Conservation (phyloP, 1,140 invertebrate genomes). For the Heterodera carotae region DNA sequence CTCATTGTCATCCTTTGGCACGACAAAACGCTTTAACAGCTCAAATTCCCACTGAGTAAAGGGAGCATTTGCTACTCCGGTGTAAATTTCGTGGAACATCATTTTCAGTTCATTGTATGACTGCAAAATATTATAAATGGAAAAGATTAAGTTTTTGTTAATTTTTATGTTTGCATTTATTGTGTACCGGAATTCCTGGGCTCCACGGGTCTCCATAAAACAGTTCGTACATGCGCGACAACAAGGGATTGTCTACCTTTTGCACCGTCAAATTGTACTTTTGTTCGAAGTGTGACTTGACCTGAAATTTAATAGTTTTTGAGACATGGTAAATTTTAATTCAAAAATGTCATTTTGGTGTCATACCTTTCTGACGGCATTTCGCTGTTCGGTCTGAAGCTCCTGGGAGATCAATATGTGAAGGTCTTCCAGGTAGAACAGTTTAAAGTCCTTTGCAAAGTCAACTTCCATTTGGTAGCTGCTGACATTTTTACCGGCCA, state of each 20-base stretch:
- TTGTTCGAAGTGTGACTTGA: conserved; percentile 11
- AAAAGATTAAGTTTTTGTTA: not conserved
- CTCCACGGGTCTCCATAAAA: conserved; percentile 14
- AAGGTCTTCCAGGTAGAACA: conserved; percentile 79
- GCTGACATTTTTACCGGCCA: conserved; percentile 2
- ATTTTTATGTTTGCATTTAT: not conserved
- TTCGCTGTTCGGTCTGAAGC: not conserved
- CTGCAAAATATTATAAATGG: not conserved
- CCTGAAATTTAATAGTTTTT: not conserved
- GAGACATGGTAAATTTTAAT: no score
- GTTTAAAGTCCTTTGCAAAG: conserved; percentile 69
- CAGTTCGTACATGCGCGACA: conserved; percentile 18
- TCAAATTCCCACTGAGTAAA: not conserved
- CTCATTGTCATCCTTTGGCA: not conserved
- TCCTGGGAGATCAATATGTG: conserved; percentile 22
- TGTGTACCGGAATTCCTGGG: conserved; percentile 10
- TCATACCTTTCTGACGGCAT: not conserved
- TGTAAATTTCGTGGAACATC: not conserved
- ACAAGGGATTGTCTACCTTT: conserved; percentile 27
- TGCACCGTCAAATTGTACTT: conserved; percentile 17
- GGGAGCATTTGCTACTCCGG: not conserved
- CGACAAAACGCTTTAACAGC: not conserved
- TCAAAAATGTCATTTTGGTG: not conserved
- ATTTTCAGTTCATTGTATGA: not conserved
- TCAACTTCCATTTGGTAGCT: conserved; percentile 14